Evolutionary conservation across 2,113 vertebrate species (phyloP), one percentile per base, ranked within the genome.

Genomic region (Jacana jacana): DNA sequence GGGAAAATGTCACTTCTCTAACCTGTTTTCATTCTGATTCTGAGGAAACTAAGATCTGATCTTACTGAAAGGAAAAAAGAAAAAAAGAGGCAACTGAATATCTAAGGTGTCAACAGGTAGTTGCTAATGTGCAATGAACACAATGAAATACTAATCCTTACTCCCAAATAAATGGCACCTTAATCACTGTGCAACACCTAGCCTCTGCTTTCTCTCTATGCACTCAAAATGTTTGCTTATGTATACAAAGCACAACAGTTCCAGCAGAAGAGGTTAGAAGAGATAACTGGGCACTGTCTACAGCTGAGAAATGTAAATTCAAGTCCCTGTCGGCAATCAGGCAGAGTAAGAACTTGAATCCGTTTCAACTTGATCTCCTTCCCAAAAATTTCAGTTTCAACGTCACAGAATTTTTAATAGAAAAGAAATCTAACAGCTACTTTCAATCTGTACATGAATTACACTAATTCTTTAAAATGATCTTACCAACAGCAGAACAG

Each of bases 401-500:
- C 23, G 17, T 72, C 23, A 33, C 16, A 37, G 20, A 72, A 52
- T 6, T 83, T 82, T 52, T 54, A 86, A 57, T 1, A 76, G 52
- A 10, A 68, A 60, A 49, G 0, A 5, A 10, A 0, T 17, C 6
- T 17, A 60, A n/a, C 17, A 7, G 8, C 42, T 37, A 33, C 6
- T 60, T 77, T 11, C 30, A 64, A 31, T 51, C 30, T 4, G 23
- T 13, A 35, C 12, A 39, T 65, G 57, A 71, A 14, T 46, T 55
- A n/a, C 1, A 37, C 6, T 64, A 28, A 31, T 71, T 92, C 48
- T 76, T 82, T 54, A 33, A 82, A 52, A 79, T n/a, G 24, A 64
- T 84, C 37, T 87, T 51, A 44, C 7, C 18, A 88, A 55, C 27
- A 66, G 30, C 6, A 54, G 30, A 72, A n/a, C 6, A 69, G 42